Evolutionary conservation across 2,888 invertebrate species (phyloP).

Genomic region (Agriopis aurantiaria): DNA sequence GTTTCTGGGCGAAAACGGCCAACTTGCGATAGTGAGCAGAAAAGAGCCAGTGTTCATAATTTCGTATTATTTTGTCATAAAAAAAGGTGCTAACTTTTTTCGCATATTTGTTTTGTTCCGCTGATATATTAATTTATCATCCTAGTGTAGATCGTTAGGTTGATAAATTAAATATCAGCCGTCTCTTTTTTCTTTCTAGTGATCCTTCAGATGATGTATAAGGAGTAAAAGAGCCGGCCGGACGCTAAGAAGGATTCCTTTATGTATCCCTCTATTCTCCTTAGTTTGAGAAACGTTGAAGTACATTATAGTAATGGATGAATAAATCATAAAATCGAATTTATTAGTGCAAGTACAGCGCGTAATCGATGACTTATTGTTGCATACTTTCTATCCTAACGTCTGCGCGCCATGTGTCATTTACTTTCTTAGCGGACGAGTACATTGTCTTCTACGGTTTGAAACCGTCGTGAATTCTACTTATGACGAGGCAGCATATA

Average conservation of each 20-base stretch:
- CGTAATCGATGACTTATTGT: constrained; percentile 40
- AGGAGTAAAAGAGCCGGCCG: background rate
- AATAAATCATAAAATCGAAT: constrained; percentile 45
- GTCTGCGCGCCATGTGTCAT: constrained; percentile 17
- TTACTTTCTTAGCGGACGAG: constrained; percentile 26
- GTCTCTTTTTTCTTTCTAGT: background rate
- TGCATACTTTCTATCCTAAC: constrained; percentile 32
- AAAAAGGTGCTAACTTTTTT: too few species aligned
- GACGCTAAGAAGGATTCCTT: background rate
- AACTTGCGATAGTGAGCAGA: too few species aligned
- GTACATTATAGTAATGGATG: constrained; percentile 38
- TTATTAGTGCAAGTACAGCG: constrained; percentile 39
- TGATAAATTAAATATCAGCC: background rate
- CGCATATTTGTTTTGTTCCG: too few species aligned
- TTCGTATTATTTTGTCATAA: too few species aligned
- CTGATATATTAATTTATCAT: too few species aligned
- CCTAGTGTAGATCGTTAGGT: too few species aligned
- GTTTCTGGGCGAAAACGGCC: too few species aligned
- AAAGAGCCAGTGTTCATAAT: too few species aligned
- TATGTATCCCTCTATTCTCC: background rate
- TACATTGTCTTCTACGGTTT: background rate
- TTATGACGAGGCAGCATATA: too few species aligned
- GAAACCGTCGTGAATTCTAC: too few species aligned
- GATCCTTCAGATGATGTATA: too few species aligned
- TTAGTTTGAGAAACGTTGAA: constrained; percentile 5